A percentile compares a stretch with the other conserved stretches of the same genome.
Conservation (phyloP, 2,888 invertebrate genomes). For the Lasioglossum marginatum region DNA sequence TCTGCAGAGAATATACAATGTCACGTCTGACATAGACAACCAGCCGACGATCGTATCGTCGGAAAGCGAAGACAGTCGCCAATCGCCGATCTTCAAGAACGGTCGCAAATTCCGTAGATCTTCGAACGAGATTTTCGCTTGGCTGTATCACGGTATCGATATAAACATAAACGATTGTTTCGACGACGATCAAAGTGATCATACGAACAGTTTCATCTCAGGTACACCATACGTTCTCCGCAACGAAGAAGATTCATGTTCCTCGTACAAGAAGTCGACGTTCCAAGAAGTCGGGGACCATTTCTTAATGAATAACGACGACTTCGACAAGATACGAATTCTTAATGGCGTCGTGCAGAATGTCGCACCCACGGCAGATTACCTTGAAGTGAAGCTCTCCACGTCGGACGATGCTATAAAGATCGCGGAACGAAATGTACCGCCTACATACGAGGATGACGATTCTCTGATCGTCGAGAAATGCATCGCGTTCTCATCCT, state of each 20-base stretch:
- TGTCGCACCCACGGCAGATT: not conserved
- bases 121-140: not conserved
- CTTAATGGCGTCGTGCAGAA: not conserved
- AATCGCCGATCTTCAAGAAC: too few relatives aligned
- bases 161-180: too few relatives aligned
- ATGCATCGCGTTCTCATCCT: not conserved
- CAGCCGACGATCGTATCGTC: constrained; percentile 16
- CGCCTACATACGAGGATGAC: not conserved
- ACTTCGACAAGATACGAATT: not conserved
- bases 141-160: not conserved
- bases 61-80: constrained; percentile 9
- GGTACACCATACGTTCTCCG: not conserved
- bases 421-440: not conserved
- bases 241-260: not conserved
- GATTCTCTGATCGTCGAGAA: not conserved
- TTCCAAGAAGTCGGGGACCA: not conserved
- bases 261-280: not conserved
- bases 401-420: not conserved
- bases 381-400: constrained; percentile 2
- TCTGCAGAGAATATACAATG: constrained; percentile 25
- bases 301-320: not conserved
- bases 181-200: not conserved
- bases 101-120: not conserved
- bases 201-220: not conserved
- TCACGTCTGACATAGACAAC: not conserved